These are phyloP conservation scores for Ptychoptera contaminata DNA, from an alignment of 2,888 invertebrate species.

Conservation along the genomic window DNA sequence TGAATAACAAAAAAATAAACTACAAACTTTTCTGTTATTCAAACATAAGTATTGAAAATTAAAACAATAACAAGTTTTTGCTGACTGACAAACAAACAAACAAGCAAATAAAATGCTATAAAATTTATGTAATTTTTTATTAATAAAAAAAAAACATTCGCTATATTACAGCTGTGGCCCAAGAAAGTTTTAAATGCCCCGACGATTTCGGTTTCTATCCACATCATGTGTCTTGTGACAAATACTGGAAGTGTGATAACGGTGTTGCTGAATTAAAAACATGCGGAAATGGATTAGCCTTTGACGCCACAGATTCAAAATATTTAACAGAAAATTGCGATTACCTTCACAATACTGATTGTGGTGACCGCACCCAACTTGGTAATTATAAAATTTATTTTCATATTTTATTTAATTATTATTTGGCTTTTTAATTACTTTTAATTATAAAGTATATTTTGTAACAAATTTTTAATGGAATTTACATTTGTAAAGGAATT, in stretches of 20 bases:
- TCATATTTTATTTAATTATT: neutral
- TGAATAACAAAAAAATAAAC: no score
- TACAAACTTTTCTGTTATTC: no score
- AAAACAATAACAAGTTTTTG: no score
- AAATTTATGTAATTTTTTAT: constrained; percentile 1
- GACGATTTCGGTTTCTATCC: constrained; percentile 92
- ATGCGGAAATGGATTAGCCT: constrained; percentile 86
- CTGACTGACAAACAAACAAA: no score
- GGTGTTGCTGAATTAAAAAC: constrained; percentile 77
- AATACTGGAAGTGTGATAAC: constrained; percentile 91
- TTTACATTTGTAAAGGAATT: constrained; percentile 1
- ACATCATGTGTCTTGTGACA: constrained; percentile 77
- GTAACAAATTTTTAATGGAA: neutral
- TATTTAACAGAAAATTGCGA: constrained; percentile 89
- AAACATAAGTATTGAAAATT: no score
- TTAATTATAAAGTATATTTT: neutral
- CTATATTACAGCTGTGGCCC: constrained; percentile 46
- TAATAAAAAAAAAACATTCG: constrained; percentile 9
- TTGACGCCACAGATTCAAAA: constrained; percentile 77
- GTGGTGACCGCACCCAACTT: constrained; percentile 72
- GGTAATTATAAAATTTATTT: constrained; percentile 38
- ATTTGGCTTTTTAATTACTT: neutral
- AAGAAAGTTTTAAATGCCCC: constrained; percentile 82
- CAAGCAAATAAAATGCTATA: neutral
- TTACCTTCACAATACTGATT: constrained; percentile 87